Percentiles rank a stretch among this genome's conserved stretches.
These are phyloP conservation scores for Lepisosteus osseus DNA, from an alignment of 2,113 vertebrate species.

Conservation along the genomic window DNA sequence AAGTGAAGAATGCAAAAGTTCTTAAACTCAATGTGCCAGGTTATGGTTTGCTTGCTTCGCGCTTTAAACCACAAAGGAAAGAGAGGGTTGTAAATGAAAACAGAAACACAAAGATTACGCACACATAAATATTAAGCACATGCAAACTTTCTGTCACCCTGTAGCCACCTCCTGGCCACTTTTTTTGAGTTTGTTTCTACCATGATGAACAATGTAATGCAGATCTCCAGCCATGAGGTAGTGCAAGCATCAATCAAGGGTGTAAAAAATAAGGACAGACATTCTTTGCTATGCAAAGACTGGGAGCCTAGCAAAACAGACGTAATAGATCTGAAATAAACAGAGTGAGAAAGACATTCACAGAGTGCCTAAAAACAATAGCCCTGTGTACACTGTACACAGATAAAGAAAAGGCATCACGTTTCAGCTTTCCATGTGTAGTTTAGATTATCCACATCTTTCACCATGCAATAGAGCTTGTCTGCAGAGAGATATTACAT, in stretches of 20 bases:
- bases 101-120: background rate
- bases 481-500: background rate
- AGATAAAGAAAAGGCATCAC: constrained; percentile 39
- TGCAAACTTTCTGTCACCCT: constrained; percentile 25
- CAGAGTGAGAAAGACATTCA: constrained; percentile 32
- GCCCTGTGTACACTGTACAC: constrained; percentile 47
- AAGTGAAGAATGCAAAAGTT: constrained; percentile 51
- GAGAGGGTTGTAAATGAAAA: background rate
- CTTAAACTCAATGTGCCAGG: constrained; percentile 42
- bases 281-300: constrained; percentile 28
- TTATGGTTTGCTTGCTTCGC: constrained; percentile 35
- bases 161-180: constrained; percentile 24
- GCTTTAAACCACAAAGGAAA: constrained; percentile 19
- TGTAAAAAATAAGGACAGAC: constrained; percentile 5
- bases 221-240: constrained; percentile 27
- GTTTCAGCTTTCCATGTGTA: constrained; percentile 36
- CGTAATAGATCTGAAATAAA: constrained; percentile 37
- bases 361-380: constrained; percentile 38
- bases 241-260: background rate
- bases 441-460: constrained; percentile 9
- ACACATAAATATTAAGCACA: constrained; percentile 21
- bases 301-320: constrained; percentile 22
- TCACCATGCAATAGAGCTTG: background rate
- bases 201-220: constrained; percentile 29
- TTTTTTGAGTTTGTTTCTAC: constrained; percentile 36